Evolutionary conservation across 2,888 invertebrate species (phyloP), one percentile per base, ranked within the genome.

Genomic region (Nomada fucata): DNA sequence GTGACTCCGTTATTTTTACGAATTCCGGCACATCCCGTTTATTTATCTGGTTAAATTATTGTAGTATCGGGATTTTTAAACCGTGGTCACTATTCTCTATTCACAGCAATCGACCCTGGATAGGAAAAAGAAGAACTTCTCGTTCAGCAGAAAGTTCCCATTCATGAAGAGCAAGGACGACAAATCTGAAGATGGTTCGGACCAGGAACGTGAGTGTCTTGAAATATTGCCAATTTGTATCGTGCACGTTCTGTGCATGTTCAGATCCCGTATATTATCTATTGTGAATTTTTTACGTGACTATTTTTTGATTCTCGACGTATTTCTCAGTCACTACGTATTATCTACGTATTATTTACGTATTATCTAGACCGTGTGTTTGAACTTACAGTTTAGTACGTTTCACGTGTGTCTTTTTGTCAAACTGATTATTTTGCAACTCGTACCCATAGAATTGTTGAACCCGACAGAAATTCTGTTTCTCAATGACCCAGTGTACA

Each of bases 81-180:
- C 10, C 9, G 13, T 10, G 44, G 13, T 9, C 23, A 1, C 26
- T 4, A 47, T 44, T 7, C 11, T 69, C 50, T 71, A 1, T 29
- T 50, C 23, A 65, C 95, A 98, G 96, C 97, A 98, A 96, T 98
- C 98, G 88, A 98, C 98, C 59, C 95, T 98, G 93, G 98, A 98
- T 94, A 96, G 98, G 93, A 98, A 98, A 95, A 99, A 99, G 96
- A 99, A 99, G 95, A 99, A 99, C 93, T 97, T 99, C 92, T 98
- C 99, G 79, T 99, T 99, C 95, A 99, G 99, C 93, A 96, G 99
- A 94, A 98, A 98, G 94, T 99, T 99, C 95, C 99, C 99, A 55
- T 99, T 99, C 95, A 99, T 99, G 97, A 99, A 99, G 96, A 99
- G 99, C 95, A 98, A 99, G 95, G 99, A 99, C 94, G 98, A 99